Evolutionary conservation across 2,797 vertebrate species (phyloP), one percentile per base, ranked within the genome.

Genomic region (Alca torda): DNA sequence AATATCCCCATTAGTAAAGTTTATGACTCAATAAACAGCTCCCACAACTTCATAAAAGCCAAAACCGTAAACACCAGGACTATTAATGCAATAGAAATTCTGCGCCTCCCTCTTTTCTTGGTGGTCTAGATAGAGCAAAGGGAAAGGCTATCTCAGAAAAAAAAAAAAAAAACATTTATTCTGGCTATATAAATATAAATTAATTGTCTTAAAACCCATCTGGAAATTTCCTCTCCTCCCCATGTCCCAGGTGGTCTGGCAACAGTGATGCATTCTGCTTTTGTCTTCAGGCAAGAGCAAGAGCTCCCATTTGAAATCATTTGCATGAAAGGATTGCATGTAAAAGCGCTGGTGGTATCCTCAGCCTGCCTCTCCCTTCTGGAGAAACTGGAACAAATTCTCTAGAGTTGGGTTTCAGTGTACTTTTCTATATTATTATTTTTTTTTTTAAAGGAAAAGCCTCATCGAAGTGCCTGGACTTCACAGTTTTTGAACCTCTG

Each of bases 1-100:
- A 98, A 97, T 98, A 97, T 97, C 93, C 97, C 96, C 98, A 98
- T 98, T 98, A 98, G 97, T 97, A 97, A 95, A 97, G 94, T 98
- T 98, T 98, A 98, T 97, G 97, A 95, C 96, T 96, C 97, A 98
- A 98, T 98, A 98, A 98, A 98, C 96, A 98, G 96, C 94, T 98
- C 95, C 96, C 93, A 96, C 97, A 97, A 98, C 97, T 98, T 98
- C 98, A 98, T 97, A 97, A 98, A 98, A 98, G 92, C 95, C 93
- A 79, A 97, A 97, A 80, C 90, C 45, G 30, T 98, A 98, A 98
- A 98, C 97, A 97, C 77, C 80, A 97, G 85, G 67, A 92, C 96
- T 97, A 97, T 97, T 98, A 98, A 97, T 96, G 94, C 89, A 96
- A 78, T 86, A 98, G 94, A 96, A 98, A 97, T 97, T 98, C 95